Evolutionary conservation across 2,888 invertebrate species (phyloP).

Genomic region (Tenthredo scrophulariae): DNA sequence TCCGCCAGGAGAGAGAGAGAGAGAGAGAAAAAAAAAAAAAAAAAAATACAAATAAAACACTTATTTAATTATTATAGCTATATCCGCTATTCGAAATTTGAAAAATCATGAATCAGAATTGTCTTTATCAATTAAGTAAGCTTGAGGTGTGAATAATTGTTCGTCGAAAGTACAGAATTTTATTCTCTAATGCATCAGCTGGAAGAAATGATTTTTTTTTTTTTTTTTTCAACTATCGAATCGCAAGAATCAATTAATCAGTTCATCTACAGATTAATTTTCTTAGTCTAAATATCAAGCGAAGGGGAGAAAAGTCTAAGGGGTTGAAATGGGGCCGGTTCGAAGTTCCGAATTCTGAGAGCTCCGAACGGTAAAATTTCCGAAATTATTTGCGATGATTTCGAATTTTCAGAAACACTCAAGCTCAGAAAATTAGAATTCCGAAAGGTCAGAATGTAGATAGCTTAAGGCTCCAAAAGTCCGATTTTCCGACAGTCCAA

Average conservation of each 20-base stretch:
- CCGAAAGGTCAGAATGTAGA: too few species aligned
- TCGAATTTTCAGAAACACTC: too few species aligned
- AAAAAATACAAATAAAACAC: not conserved
- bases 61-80: not conserved
- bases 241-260: too few species aligned
- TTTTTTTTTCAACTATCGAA: not conserved
- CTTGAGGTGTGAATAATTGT: too few species aligned
- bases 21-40: not conserved
- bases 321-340: not conserved
- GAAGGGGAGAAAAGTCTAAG: not conserved
- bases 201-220: not conserved
- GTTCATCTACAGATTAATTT: not conserved
- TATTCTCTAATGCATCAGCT: not conserved
- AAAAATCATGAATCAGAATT: not conserved
- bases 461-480: too few species aligned
- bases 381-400: too few species aligned
- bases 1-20: too few species aligned
- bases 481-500: too few species aligned
- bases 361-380: too few species aligned
- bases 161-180: not conserved
- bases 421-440: too few species aligned
- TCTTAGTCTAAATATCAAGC: not conserved
- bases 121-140: not conserved
- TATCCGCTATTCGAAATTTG: not conserved
- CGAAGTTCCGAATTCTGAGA: too few species aligned